Conservation (phyloP, 2,113 vertebrate species). For the Peromyscus californicus region DNA sequence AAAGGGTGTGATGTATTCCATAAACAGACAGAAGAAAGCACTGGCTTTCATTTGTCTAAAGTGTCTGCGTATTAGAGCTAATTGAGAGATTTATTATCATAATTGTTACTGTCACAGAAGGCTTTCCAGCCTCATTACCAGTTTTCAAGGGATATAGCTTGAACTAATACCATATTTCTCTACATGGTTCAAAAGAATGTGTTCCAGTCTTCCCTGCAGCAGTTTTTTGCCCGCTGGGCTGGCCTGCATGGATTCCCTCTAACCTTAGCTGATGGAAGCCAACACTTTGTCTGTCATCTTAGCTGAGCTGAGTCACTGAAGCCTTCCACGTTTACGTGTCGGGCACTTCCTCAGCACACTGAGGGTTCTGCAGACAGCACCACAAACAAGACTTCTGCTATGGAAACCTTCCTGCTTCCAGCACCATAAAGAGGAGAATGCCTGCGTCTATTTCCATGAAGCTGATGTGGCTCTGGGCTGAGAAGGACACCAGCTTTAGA, state of each 20-base stretch:
- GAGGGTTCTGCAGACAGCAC: background rate
- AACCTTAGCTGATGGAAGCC: background rate
- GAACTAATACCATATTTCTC: background rate
- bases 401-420: background rate
- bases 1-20: background rate
- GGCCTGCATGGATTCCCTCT: background rate
- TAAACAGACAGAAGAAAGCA: background rate
- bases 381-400: background rate
- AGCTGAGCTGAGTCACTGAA: background rate
- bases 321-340: background rate
- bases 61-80: background rate
- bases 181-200: background rate
- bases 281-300: background rate
- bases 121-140: background rate
- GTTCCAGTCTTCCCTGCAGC: background rate
- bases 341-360: background rate
- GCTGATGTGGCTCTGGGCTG: background rate
- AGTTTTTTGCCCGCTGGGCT: background rate
- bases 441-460: background rate
- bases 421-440: too few relatives aligned
- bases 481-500: background rate
- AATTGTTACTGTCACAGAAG: background rate
- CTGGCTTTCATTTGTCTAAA: background rate
- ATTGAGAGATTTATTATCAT: background rate
- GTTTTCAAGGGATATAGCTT: background rate